These are phyloP conservation scores for Catocala sponsa DNA, from an alignment of 2,888 invertebrate genomes.

Conservation along the genomic window DNA sequence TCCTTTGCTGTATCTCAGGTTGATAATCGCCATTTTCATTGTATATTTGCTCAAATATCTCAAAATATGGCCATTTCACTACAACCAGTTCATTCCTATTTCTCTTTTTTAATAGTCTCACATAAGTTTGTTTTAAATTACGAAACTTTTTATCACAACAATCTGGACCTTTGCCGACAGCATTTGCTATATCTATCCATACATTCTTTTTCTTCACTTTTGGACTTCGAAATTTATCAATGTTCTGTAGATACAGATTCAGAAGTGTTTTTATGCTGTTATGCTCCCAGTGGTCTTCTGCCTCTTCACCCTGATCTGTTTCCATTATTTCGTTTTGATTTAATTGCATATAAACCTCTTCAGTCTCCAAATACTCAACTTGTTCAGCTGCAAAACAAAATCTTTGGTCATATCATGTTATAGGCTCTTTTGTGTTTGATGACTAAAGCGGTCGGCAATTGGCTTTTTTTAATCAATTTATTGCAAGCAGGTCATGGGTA, in stretches of 20 bases:
- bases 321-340: conserved; percentile 70
- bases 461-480: conserved; percentile 29
- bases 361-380: conserved; percentile 70
- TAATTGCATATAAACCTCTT: conserved; percentile 68
- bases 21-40: conserved; percentile 77
- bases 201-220: conserved; percentile 82
- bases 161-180: conserved; percentile 76
- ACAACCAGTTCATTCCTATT: conserved; percentile 64
- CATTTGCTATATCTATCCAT: conserved; percentile 75
- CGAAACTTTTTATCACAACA: conserved; percentile 83
- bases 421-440: conserved; percentile 12
- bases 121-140: conserved; percentile 81
- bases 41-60: conserved; percentile 79
- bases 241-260: conserved; percentile 73
- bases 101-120: conserved; percentile 77
- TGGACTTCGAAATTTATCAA: conserved; percentile 79
- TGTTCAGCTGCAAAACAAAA: conserved; percentile 66
- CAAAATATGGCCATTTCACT: conserved; percentile 83
- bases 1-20: conserved; percentile 76
- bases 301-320: conserved; percentile 68
- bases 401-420: conserved; percentile 39
- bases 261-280: conserved; percentile 70
- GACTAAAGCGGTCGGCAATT: conserved; percentile 26
- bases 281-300: conserved; percentile 80
- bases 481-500: conserved; percentile 30